These are phyloP conservation scores for Gymnorhina tibicen DNA, from an alignment of 2,113 vertebrate genomes.

Conservation along the genomic window DNA sequence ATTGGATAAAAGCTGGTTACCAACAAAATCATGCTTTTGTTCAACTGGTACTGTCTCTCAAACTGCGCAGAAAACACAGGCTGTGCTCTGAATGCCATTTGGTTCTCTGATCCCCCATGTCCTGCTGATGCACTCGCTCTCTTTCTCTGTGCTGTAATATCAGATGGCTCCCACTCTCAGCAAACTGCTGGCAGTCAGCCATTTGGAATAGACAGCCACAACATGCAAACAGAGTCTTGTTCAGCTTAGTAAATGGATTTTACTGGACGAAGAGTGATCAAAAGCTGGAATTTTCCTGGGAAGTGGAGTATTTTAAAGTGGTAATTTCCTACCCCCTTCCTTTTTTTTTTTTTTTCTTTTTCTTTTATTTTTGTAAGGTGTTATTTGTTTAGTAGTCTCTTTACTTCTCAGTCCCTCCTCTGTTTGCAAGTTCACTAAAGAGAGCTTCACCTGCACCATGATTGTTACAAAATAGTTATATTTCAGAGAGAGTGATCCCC, in stretches of 20 bases:
- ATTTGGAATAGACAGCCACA: neutral
- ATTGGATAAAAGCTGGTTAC: neutral
- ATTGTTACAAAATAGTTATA: neutral
- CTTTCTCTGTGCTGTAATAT: neutral
- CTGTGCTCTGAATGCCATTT: neutral
- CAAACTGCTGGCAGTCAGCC: neutral
- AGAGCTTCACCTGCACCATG: neutral
- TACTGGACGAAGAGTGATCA: neutral
- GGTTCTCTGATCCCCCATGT: neutral
- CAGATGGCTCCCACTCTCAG: neutral
- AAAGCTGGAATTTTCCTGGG: neutral
- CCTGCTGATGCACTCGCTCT: neutral
- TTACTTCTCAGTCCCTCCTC: neutral
- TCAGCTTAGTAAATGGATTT: neutral
- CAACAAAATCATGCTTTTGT: neutral
- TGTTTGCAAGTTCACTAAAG: neutral
- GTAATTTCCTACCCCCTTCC: neutral
- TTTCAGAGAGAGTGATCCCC: neutral
- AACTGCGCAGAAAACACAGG: neutral
- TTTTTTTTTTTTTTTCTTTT: too few species aligned
- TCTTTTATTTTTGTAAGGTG: neutral
- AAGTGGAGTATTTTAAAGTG: neutral
- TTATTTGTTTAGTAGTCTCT: neutral
- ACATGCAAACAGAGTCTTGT: neutral
- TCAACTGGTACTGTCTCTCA: neutral